Evolutionary conservation across 2,797 vertebrate genomes (phyloP).

Genomic region (Podarcis lilfordi): DNA sequence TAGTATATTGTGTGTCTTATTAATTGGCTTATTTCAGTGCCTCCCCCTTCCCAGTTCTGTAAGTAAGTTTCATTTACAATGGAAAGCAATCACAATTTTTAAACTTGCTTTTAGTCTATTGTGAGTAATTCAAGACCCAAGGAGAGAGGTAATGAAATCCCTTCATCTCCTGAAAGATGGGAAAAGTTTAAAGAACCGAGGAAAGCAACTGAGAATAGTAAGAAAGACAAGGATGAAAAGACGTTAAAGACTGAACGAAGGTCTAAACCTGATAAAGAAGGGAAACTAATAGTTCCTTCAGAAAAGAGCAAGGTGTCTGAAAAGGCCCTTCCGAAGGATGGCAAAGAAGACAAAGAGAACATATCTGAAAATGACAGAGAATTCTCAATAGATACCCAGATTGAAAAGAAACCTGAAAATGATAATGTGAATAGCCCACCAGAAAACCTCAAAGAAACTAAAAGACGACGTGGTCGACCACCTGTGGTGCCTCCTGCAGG

Average conservation of each 20-base stretch:
- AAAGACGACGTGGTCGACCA: constrained; percentile 80
- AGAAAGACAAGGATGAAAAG: constrained; percentile 83
- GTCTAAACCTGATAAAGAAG: constrained; percentile 78
- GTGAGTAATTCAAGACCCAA: constrained; percentile 80
- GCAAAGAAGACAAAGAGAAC: constrained; percentile 85
- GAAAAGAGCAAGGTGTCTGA: constrained; percentile 80
- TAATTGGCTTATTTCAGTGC: neutral
- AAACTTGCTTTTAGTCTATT: constrained; percentile 74
- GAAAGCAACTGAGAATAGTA: constrained; percentile 77
- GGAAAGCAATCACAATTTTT: constrained; percentile 33
- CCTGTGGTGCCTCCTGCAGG: constrained; percentile 76
- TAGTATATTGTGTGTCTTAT: neutral
- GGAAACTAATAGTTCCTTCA: constrained; percentile 72
- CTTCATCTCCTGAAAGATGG: constrained; percentile 79
- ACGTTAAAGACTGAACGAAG: constrained; percentile 76
- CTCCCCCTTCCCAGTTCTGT: neutral
- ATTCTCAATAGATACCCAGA: constrained; percentile 78
- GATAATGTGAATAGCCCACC: constrained; percentile 77
- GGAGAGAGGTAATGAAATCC: constrained; percentile 81
- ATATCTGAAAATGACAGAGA: constrained; percentile 86
- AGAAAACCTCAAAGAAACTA: constrained; percentile 76
- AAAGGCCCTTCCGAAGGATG: constrained; percentile 80
- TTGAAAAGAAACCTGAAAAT: constrained; percentile 81
- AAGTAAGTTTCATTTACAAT: neutral
- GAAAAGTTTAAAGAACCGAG: constrained; percentile 83